A percentile compares a stretch with the other conserved stretches of the same genome.
Conservation (phyloP, 2,888 invertebrate species). For the Ectemnius cavifrons region DNA sequence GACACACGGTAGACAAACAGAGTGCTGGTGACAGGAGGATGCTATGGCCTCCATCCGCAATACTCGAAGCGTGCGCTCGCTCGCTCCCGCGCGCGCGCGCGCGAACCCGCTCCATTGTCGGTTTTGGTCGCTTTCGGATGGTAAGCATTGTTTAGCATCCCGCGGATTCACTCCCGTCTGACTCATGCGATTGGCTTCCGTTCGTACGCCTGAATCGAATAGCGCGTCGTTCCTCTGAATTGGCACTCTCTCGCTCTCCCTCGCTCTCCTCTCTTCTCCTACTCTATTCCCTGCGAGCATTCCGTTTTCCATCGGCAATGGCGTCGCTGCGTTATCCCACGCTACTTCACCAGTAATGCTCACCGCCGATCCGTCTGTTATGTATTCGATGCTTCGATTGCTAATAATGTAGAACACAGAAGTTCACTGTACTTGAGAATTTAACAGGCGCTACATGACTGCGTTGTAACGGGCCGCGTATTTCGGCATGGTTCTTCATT, state of each 20-base stretch:
- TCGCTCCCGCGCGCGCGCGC: no score
- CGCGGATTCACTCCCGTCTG: constrained; percentile 67
- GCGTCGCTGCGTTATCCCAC: constrained; percentile 30
- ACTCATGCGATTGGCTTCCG: constrained; percentile 73
- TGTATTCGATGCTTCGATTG: not conserved
- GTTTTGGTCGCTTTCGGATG: constrained; percentile 60
- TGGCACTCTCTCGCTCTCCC: constrained; percentile 44
- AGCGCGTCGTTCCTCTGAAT: constrained; percentile 31
- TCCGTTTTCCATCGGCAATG: constrained; percentile 20
- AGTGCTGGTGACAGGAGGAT: constrained; percentile 54
- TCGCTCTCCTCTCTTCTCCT: constrained; percentile 8
- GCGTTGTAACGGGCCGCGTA: no score
- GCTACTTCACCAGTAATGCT: not conserved
- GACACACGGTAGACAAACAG: constrained; percentile 40
- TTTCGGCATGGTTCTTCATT: no score
- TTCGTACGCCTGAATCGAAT: constrained; percentile 56
- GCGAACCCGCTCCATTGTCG: constrained; percentile 64
- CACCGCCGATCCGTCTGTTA: no score
- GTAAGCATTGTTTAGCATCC: constrained; percentile 70
- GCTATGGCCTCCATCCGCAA: constrained; percentile 61
- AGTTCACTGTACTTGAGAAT: no score
- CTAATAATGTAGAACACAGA: constrained; percentile 5
- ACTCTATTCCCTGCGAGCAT: no score
- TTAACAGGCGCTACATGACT: no score
- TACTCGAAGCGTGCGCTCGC: constrained; percentile 18